A percentile compares a stretch with the other conserved stretches of the same genome.
These are phyloP conservation scores for Stegodyphus dumicola DNA, from an alignment of 1,140 invertebrate species.

Conservation along the genomic window DNA sequence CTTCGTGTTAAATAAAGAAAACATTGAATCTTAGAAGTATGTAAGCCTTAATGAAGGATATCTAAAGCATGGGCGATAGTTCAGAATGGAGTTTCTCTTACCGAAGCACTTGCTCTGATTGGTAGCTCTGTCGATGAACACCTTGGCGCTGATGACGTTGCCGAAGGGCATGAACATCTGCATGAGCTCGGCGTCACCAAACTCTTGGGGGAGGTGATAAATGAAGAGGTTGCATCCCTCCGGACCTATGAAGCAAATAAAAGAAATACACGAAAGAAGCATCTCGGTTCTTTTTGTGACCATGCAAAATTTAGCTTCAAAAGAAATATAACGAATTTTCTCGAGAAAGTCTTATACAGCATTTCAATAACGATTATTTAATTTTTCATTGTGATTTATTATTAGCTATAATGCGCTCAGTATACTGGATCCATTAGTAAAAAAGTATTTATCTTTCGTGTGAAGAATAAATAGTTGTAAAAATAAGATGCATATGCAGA, in stretches of 20 bases:
- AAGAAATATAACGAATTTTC: too few species aligned
- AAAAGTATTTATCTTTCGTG: too few species aligned
- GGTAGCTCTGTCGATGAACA: slow-evolving; percentile 98
- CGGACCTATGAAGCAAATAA: slow-evolving; percentile 75
- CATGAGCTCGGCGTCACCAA: slow-evolving; percentile 97
- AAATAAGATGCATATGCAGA: too few species aligned
- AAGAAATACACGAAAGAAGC: neutral
- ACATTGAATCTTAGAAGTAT: too few species aligned
- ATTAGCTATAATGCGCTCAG: too few species aligned
- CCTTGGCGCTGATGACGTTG: slow-evolving; percentile 99
- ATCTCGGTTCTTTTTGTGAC: neutral
- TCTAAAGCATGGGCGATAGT: neutral
- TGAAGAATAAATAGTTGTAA: too few species aligned
- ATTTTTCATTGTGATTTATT: too few species aligned
- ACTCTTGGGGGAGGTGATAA: slow-evolving; percentile 99
- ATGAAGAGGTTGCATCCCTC: slow-evolving; percentile 99
- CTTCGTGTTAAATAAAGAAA: too few species aligned
- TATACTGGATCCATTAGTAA: too few species aligned
- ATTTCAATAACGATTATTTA: too few species aligned
- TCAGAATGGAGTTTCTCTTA: slow-evolving; percentile 67
- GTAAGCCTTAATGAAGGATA: too few species aligned
- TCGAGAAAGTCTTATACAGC: neutral
- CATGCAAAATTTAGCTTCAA: too few species aligned
- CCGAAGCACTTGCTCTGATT: slow-evolving; percentile 99
- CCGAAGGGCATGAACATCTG: slow-evolving; percentile 99